Percentiles rank a stretch among this genome's conserved stretches.
phyloP scores from a whole-genome alignment of 1,140 invertebrate species.

The Chrysoperla carnea region DNA sequence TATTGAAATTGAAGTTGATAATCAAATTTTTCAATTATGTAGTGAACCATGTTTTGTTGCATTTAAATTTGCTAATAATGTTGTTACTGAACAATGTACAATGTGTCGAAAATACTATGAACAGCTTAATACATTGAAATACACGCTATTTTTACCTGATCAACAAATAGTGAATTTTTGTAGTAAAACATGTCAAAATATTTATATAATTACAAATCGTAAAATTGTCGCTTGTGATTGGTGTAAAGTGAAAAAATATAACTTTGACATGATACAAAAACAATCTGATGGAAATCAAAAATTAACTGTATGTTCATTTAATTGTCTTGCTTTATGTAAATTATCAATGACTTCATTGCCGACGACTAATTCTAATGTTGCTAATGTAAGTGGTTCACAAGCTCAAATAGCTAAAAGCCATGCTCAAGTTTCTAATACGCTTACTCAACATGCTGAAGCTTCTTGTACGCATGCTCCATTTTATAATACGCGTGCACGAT shows the following conservation, averaged over 20 bases:
- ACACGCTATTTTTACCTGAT: constrained; percentile 53
- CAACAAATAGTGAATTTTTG: constrained; percentile 59
- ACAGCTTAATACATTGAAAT: constrained; percentile 31
- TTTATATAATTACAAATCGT: constrained; percentile 67
- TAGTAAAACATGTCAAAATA: constrained; percentile 71
- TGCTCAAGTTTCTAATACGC: too few relatives aligned
- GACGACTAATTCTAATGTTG: too few relatives aligned
- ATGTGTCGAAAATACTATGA: constrained; percentile 75
- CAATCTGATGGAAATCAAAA: constrained; percentile 43
- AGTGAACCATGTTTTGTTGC: constrained; percentile 82
- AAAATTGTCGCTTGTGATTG: constrained; percentile 82
- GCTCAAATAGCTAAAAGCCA: too few relatives aligned
- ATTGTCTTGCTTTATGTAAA: constrained; percentile 70
- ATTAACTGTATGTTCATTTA: constrained; percentile 79
- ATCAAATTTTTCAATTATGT: constrained; percentile 56
- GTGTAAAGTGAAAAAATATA: constrained; percentile 93
- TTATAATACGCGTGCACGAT: too few relatives aligned
- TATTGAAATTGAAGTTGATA: constrained; percentile 58
- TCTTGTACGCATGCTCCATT: too few relatives aligned
- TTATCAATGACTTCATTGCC: constrained; percentile 51
- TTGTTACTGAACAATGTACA: constrained; percentile 63
- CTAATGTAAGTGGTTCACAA: too few relatives aligned
- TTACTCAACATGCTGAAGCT: too few relatives aligned
- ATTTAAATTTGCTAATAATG: constrained; percentile 82
- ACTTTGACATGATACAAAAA: constrained; percentile 89